Percentiles rank a stretch among this genome's conserved stretches.
These are phyloP conservation scores for Pollimyrus isidori DNA, from an alignment of 2,113 vertebrate species.

Conservation along the genomic window DNA sequence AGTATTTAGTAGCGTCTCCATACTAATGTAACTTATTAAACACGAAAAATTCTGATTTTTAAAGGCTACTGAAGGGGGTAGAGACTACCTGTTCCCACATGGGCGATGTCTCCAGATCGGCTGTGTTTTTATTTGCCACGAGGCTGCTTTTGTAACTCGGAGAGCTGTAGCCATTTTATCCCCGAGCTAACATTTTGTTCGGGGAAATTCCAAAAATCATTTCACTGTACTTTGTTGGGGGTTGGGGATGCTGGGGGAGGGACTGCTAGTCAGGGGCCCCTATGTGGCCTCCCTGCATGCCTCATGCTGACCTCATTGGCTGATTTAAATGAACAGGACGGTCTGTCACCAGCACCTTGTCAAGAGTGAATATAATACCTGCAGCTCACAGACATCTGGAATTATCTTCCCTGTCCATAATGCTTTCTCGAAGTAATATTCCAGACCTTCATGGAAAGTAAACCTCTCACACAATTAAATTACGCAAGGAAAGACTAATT, in stretches of 20 bases:
- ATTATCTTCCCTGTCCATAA: background rate
- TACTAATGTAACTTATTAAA: background rate
- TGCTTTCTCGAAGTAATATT: background rate
- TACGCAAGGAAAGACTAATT: background rate
- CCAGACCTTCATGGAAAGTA: background rate
- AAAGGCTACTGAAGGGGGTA: background rate
- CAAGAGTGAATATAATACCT: background rate
- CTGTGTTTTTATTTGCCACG: background rate
- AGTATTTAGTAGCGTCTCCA: background rate
- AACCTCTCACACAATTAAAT: background rate
- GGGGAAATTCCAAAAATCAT: background rate
- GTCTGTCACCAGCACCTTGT: conserved; percentile 2
- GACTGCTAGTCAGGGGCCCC: background rate
- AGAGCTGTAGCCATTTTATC: background rate
- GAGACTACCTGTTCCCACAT: background rate
- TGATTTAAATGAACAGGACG: background rate
- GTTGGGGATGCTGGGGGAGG: background rate
- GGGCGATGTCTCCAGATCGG: background rate
- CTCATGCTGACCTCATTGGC: background rate
- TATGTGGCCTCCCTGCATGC: background rate
- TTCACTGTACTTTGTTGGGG: background rate
- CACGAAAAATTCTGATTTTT: background rate
- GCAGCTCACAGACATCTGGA: background rate
- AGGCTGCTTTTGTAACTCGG: background rate
- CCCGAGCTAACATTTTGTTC: background rate